Evolutionary conservation across 2,113 vertebrate genomes (phyloP).

Genomic region (Cebus imitator): DNA sequence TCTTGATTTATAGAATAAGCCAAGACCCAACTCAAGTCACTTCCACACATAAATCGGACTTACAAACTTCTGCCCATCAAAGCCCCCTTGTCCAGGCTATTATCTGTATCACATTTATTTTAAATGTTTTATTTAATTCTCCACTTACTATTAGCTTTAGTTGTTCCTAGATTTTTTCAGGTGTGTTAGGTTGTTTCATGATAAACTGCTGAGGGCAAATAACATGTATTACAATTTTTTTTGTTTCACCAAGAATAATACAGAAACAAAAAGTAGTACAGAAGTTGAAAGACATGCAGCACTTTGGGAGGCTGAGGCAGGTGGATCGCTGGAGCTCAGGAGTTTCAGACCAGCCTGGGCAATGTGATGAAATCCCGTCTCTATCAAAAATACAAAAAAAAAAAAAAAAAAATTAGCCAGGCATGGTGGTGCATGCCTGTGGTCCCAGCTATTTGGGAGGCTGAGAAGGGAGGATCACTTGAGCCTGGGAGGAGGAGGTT

Average conservation of each 20-base stretch:
- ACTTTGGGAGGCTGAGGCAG: too few species aligned
- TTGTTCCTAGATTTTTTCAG: neutral
- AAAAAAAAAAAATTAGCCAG: too few species aligned
- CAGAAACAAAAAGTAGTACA: conserved; percentile 16
- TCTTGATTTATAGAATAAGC: conserved; percentile 13
- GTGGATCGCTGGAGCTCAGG: too few species aligned
- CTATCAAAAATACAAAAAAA: too few species aligned
- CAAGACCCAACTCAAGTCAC: neutral
- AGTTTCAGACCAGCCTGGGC: too few species aligned
- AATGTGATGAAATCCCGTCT: too few species aligned
- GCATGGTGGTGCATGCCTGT: too few species aligned
- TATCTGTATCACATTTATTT: neutral
- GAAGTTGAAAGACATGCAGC: neutral
- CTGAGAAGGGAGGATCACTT: too few species aligned
- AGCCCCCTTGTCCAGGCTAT: neutral
- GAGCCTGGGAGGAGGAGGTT: too few species aligned
- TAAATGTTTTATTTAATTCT: conserved; percentile 37
- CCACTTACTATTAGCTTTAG: neutral
- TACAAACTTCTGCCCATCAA: neutral
- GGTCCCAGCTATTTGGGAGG: too few species aligned
- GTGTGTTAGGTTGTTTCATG: neutral
- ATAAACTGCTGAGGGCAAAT: neutral
- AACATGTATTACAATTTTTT: neutral
- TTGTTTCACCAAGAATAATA: neutral
- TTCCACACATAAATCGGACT: neutral